phyloP scores from a whole-genome alignment of 2,797 vertebrate species.

The Sarcoramphus papa region DNA sequence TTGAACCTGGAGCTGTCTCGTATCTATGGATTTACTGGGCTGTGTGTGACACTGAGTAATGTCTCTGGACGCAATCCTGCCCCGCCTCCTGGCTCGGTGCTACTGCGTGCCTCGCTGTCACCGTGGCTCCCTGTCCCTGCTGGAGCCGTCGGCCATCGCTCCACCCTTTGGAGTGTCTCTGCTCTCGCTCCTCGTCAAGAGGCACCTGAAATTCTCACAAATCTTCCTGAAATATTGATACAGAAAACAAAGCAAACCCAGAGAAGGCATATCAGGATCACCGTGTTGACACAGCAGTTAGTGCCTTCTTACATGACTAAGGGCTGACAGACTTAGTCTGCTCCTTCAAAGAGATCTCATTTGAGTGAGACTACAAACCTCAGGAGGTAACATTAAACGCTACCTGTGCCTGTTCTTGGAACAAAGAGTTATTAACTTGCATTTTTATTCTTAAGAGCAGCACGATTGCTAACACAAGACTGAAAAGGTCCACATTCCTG shows the following conservation, averaged over 20 bases:
- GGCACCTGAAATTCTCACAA: not conserved
- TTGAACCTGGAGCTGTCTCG: not conserved
- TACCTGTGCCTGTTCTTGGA: not conserved
- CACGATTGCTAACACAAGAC: not conserved
- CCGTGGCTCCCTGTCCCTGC: rapidly evolving
- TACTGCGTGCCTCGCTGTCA: rapidly evolving
- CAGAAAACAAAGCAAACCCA: not conserved
- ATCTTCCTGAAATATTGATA: not conserved
- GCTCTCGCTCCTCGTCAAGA: not conserved
- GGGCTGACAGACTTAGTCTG: not conserved
- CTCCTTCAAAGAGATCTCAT: not conserved
- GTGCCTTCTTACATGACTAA: not conserved
- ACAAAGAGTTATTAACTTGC: not conserved
- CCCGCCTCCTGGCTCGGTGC: not conserved
- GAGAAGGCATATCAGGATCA: not conserved
- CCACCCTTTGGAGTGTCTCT: not conserved
- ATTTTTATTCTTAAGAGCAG: not conserved
- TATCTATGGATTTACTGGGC: not conserved
- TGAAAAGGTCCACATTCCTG: not conserved
- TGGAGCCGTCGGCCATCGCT: rapidly evolving
- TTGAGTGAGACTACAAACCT: not conserved
- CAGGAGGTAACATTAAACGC: not conserved
- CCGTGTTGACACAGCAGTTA: not conserved
- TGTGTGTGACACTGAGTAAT: not conserved
- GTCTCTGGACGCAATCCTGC: not conserved